Evolutionary conservation across 2,113 vertebrate species (phyloP).

Genomic region (Malaclemys terrapin): DNA sequence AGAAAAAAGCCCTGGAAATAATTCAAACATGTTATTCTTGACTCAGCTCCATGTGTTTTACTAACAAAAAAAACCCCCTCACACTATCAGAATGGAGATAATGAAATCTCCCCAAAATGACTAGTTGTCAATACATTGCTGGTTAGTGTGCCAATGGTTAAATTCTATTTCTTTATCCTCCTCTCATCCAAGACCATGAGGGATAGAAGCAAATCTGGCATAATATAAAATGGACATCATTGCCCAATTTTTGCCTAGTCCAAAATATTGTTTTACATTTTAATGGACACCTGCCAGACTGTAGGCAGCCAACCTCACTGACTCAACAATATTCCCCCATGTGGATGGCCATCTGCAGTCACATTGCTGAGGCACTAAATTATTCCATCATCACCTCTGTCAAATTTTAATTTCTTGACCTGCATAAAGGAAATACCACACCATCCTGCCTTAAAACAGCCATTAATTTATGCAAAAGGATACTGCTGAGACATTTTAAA

Average conservation of each 20-base stretch:
- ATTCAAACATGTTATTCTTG: neutral
- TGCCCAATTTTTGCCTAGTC: conserved; percentile 52
- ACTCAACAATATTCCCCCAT: conserved; percentile 66
- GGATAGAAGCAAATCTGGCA: conserved; percentile 47
- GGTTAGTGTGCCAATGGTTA: neutral
- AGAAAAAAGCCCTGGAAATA: neutral
- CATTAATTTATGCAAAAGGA: neutral
- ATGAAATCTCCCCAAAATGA: neutral
- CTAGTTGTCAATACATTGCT: neutral
- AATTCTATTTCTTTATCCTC: conserved; percentile 45
- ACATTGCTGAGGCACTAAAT: conserved; percentile 64
- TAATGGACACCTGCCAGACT: conserved; percentile 69
- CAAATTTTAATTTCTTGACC: conserved; percentile 72
- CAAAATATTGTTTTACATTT: conserved; percentile 65
- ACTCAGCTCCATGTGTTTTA: neutral
- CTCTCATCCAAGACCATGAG: conserved; percentile 6
- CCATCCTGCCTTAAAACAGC: conserved; percentile 3
- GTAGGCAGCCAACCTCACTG: conserved; percentile 60
- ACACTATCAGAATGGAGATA: neutral
- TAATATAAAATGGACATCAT: conserved; percentile 54
- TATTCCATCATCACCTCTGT: conserved; percentile 62
- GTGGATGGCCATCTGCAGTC: conserved; percentile 72
- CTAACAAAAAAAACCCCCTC: neutral
- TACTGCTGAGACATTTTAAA: neutral
- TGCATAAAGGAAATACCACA: conserved; percentile 34